A percentile compares a stretch with the other conserved stretches of the same genome.
Conservation (phyloP, 2,888 invertebrate genomes). For the Drosophila heteroneura region DNA sequence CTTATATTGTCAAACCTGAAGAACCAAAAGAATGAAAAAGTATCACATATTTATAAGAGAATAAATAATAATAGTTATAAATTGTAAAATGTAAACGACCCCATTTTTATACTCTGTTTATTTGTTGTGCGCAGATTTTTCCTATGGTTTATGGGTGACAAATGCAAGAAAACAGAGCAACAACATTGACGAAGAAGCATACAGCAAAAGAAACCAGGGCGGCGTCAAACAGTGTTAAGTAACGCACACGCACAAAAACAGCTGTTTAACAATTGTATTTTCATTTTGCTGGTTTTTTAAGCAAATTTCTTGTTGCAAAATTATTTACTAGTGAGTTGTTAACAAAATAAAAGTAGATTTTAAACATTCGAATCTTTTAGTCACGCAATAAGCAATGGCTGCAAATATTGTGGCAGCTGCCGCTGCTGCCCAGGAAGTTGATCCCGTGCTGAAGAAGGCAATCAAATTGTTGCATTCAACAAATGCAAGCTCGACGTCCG, state of each 20-base stretch:
- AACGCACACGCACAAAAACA: constrained; percentile 14
- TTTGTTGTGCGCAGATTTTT: constrained; percentile 21
- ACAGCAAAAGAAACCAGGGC: constrained; percentile 26
- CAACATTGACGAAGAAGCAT: constrained; percentile 39
- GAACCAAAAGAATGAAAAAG: no score
- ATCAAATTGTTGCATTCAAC: constrained; percentile 92
- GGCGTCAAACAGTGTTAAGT: constrained; percentile 15
- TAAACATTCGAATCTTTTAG: background rate
- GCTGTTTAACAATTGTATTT: constrained; percentile 19
- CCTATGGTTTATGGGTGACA: constrained; percentile 15
- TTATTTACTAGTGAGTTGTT: background rate
- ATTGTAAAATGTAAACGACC: no score
- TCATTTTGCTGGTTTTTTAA: background rate
- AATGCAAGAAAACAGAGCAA: constrained; percentile 47
- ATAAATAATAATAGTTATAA: no score
- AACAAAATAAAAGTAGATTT: background rate
- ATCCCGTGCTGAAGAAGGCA: constrained; percentile 92
- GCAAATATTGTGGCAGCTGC: constrained; percentile 86
- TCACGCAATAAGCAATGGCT: constrained; percentile 61
- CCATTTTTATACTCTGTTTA: constrained; percentile 45
- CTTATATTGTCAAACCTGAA: no score
- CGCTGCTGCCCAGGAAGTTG: constrained; percentile 88
- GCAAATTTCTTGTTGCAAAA: background rate
- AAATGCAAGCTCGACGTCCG: constrained; percentile 91
- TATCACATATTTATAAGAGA: no score